Conservation (phyloP, 2,888 invertebrate genomes). For the Habrosyne pyritoides region DNA sequence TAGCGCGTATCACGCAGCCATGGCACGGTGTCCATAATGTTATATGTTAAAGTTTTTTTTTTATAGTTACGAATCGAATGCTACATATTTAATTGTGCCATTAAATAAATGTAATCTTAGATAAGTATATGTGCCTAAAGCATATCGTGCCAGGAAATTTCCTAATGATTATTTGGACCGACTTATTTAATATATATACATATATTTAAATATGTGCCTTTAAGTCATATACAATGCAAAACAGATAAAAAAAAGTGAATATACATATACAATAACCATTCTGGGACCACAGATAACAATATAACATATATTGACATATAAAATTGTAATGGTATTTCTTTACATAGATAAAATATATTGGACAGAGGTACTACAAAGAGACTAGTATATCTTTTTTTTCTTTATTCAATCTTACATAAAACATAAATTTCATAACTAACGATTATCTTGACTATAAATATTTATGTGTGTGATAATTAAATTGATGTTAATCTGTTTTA, state of each 20-base stretch:
- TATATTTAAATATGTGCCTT: slow-evolving; percentile 39
- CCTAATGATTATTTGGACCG: slow-evolving; percentile 37
- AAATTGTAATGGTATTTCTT: neutral
- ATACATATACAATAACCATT: slow-evolving; percentile 3
- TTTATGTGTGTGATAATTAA: too few relatives aligned
- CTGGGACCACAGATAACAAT: neutral
- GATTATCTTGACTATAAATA: too few relatives aligned
- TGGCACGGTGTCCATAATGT: neutral
- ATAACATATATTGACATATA: neutral
- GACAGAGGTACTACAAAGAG: too few relatives aligned
- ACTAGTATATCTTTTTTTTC: too few relatives aligned
- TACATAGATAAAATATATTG: too few relatives aligned
- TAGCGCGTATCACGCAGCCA: neutral
- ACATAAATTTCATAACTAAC: too few relatives aligned
- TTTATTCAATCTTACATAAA: too few relatives aligned
- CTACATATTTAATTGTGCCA: slow-evolving; percentile 77
- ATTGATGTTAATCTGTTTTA: neutral
- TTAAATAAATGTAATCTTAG: slow-evolving; percentile 63
- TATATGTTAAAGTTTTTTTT: slow-evolving; percentile 22
- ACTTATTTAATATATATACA: slow-evolving; percentile 19
- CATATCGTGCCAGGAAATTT: slow-evolving; percentile 43
- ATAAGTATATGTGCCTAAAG: slow-evolving; percentile 45
- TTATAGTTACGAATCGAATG: slow-evolving; percentile 58
- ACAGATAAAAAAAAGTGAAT: neutral
- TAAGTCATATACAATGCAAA: slow-evolving; percentile 9